Evolutionary conservation across 2,113 vertebrate species (phyloP), one percentile per base, ranked within the genome.

Genomic region (Macroglossus sobrinus): DNA sequence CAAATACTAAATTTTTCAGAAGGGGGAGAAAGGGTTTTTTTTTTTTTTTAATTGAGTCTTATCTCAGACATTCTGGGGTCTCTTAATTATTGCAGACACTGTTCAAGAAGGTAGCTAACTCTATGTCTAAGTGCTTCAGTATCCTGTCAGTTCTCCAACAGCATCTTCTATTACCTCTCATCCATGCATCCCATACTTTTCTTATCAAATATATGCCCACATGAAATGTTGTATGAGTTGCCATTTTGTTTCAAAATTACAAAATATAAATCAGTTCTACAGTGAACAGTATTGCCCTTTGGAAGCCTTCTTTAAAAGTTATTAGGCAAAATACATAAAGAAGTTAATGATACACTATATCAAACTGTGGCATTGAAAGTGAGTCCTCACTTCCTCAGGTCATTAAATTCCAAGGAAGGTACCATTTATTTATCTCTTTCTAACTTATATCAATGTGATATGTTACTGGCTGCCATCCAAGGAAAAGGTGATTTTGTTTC

Each of bases 221-320:
- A 50, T 71, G 55, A 91, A 91, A 45, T 64, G 11, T 30, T 81
- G 3, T 53, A 55, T 78, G 40, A 15, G 33, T 40, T 85, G 13
- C 7, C 43, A n/a, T 74, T 28, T 30, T 82, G 38, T 55, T 85
- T 57, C 26, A 90, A 55, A 33, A 78, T 92, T 57, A 61, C 26
- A 91, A 79, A 89, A 66, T 30, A 74, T n/a, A 66, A 50, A 81
- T 91, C 68, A 84, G 2, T 50, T 82, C 68, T 79, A 8, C 21
- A 66, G 11, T 89, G 35, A 85, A 71, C 89, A 82, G 38, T 47
- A 38, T n/a, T 69, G 30, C 24, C 43, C 19, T 53, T 45, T 18
- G 19, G 21, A 38, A 66, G 8, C 33, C 7, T 71, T 40, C 30
- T 93, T 85, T 80, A 74, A 38, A 89, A 76, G 10, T 75, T 93